These are phyloP conservation scores for Eupithecia subumbrata DNA, from an alignment of 2,888 invertebrate genomes.

Conservation along the genomic window DNA sequence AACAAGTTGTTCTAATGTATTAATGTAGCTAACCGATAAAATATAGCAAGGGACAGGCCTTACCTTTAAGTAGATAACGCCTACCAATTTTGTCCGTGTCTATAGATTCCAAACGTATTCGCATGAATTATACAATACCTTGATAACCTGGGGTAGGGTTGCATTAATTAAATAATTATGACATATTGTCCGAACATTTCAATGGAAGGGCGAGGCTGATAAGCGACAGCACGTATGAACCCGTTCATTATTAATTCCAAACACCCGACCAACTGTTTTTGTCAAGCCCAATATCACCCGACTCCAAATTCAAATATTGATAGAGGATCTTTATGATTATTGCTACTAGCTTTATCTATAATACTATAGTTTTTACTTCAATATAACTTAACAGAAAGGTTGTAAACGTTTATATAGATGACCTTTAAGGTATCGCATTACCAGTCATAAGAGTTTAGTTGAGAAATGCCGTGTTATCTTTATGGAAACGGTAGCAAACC, in stretches of 20 bases:
- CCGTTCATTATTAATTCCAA: slow-evolving; percentile 63
- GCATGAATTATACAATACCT: slow-evolving; percentile 66
- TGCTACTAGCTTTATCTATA: slow-evolving; percentile 22
- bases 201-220: slow-evolving; percentile 75
- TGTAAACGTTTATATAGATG: slow-evolving; percentile 18
- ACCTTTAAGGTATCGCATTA: slow-evolving; percentile 35
- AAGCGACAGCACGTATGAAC: slow-evolving; percentile 58
- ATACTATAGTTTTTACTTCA: slow-evolving; percentile 17
- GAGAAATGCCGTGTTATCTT: slow-evolving; percentile 37
- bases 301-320: slow-evolving; percentile 23
- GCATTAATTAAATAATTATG: slow-evolving; percentile 83
- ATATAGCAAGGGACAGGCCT: neutral
- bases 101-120: slow-evolving; percentile 20
- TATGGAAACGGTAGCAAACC: slow-evolving; percentile 37
- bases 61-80: slow-evolving; percentile 7
- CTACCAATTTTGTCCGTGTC: slow-evolving; percentile 10
- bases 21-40: neutral
- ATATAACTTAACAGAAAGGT: slow-evolving; percentile 30
- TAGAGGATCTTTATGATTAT: slow-evolving; percentile 27
- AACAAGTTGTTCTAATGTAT: neutral
- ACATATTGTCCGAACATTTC: slow-evolving; percentile 79
- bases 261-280: slow-evolving; percentile 46
- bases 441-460: slow-evolving; percentile 30
- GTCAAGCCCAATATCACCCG: slow-evolving; percentile 8
- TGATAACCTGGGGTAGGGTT: slow-evolving; percentile 72